phyloP scores from a whole-genome alignment of 2,888 invertebrate species.

The Neuroscelio doddi region DNA sequence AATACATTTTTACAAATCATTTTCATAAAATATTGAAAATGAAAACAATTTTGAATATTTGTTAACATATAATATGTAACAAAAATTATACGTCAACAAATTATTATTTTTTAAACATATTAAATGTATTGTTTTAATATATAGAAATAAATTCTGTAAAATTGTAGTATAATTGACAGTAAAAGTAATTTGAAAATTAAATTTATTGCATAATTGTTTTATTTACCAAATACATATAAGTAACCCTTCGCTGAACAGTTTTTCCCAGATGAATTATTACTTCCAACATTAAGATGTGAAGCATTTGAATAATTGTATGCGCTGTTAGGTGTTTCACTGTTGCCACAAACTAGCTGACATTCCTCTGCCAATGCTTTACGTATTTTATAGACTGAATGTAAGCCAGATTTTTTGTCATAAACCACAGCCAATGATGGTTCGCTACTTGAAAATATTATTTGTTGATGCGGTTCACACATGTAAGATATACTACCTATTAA shows the following conservation, averaged over 20 bases:
- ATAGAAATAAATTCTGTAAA: neutral
- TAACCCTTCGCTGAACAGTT: constrained; percentile 58
- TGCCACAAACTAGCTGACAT: constrained; percentile 76
- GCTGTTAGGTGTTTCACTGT: constrained; percentile 67
- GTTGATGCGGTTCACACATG: constrained; percentile 74
- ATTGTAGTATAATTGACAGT: neutral
- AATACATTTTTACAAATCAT: too few species aligned
- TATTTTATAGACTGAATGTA: constrained; percentile 88
- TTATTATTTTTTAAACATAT: too few species aligned
- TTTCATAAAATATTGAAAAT: too few species aligned
- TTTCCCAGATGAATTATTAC: constrained; percentile 56
- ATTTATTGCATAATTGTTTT: neutral
- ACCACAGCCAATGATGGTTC: constrained; percentile 87
- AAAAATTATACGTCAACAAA: too few species aligned
- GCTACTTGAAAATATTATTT: constrained; percentile 84
- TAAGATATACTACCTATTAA: constrained; percentile 66
- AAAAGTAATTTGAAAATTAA: neutral
- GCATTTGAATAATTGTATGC: constrained; percentile 58
- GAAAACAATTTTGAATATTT: too few species aligned
- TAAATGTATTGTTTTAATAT: constrained; percentile 3
- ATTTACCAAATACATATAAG: constrained; percentile 62
- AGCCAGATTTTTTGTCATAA: constrained; percentile 83
- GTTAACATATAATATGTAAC: too few species aligned
- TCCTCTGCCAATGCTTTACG: constrained; percentile 85
- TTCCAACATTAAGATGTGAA: constrained; percentile 57